phyloP scores from a whole-genome alignment of 2,113 vertebrate species.

The Setophaga coronata region DNA sequence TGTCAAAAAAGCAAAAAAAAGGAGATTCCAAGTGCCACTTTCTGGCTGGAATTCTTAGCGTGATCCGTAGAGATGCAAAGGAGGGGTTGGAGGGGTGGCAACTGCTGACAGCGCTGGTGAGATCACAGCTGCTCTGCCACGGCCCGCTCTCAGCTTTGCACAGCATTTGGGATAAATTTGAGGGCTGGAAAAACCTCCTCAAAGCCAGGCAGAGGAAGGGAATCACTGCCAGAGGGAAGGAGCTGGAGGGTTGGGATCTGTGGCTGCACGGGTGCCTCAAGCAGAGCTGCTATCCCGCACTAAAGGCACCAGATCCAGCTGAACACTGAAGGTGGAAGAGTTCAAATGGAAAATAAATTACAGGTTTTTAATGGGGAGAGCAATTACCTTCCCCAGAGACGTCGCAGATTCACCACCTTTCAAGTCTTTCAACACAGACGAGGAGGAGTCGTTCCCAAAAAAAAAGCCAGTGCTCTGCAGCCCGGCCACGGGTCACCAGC shows the following conservation, averaged over 20 bases:
- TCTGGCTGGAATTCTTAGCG: neutral
- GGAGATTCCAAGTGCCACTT: neutral
- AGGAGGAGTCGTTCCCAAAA: neutral
- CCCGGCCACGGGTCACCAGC: neutral
- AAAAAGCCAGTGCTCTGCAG: neutral
- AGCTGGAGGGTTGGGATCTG: neutral
- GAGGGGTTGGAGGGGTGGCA: neutral
- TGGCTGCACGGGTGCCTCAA: neutral
- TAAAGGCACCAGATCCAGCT: neutral
- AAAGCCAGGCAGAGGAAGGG: neutral
- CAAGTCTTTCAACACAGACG: neutral
- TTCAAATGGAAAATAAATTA: slow-evolving; percentile 14
- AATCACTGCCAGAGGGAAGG: neutral
- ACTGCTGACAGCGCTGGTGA: neutral
- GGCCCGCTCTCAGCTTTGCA: neutral
- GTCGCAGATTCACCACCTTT: neutral
- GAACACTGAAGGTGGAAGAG: neutral
- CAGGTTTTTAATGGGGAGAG: neutral
- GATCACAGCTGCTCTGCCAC: neutral
- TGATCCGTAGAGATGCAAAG: neutral
- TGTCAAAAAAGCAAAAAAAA: neutral
- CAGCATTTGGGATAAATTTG: neutral
- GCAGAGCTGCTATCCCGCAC: neutral
- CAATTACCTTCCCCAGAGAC: slow-evolving; percentile 5
- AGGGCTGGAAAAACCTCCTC: neutral